phyloP scores from a whole-genome alignment of 2,113 vertebrate genomes.

The Apodemus speciosus region DNA sequence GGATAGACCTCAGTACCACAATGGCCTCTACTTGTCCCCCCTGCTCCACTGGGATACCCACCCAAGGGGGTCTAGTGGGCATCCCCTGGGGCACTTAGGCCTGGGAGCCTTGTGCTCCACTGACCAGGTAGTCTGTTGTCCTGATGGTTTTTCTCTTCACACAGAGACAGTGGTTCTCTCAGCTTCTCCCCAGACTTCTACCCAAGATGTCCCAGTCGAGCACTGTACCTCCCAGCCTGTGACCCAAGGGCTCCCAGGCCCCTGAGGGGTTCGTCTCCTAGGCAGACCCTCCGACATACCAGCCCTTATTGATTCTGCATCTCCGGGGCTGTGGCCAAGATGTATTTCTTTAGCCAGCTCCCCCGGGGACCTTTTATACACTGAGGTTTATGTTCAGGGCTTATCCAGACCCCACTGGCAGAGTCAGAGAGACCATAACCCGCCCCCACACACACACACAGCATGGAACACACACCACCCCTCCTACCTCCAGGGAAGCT shows the following conservation, averaged over 20 bases:
- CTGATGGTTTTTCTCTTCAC: neutral
- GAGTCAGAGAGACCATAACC: fast-evolving
- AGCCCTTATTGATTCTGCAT: neutral
- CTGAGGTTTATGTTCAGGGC: neutral
- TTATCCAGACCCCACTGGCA: neutral
- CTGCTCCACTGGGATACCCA: fast-evolving
- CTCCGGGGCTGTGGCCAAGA: neutral
- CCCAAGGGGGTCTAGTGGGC: neutral
- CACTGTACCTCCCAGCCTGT: neutral
- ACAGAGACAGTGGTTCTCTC: neutral
- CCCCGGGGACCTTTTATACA: neutral
- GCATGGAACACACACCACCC: no score
- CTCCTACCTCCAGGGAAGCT: fast-evolving
- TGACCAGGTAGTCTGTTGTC: neutral
- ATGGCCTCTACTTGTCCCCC: neutral
- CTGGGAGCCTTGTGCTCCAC: neutral
- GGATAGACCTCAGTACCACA: neutral
- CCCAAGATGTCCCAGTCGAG: fast-evolving
- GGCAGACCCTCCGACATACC: neutral
- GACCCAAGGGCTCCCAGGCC: neutral
- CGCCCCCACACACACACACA: neutral
- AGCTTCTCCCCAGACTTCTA: neutral
- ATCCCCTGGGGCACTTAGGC: neutral
- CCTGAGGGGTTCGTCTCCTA: neutral
- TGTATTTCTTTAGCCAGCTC: neutral